These are phyloP conservation scores for Ormyrus nitidulus DNA, from an alignment of 2,888 invertebrate genomes.

Conservation along the genomic window DNA sequence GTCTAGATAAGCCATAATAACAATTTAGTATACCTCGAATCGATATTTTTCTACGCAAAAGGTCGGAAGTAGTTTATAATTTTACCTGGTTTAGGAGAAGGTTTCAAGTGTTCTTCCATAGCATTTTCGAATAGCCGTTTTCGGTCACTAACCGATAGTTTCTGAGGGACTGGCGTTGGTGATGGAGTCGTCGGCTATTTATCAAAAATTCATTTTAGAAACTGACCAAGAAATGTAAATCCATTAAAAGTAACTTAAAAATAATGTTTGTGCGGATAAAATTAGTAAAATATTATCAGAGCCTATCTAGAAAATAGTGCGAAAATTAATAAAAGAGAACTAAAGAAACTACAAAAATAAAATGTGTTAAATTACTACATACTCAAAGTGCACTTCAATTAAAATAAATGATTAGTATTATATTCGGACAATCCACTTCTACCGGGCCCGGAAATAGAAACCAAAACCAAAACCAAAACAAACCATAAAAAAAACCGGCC, in stretches of 20 bases:
- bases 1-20: conserved; percentile 78
- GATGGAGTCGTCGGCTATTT: conserved; percentile 79
- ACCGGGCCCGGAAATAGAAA: background rate
- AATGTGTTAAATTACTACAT: conserved; percentile 25
- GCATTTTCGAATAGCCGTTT: conserved; percentile 97
- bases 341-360: conserved; percentile 37
- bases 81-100: conserved; percentile 88
- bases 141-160: conserved; percentile 94
- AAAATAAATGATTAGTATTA: conserved; percentile 31
- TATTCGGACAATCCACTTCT: conserved; percentile 8
- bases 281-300: background rate
- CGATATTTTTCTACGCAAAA: background rate
- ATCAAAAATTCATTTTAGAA: conserved; percentile 16
- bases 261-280: conserved; percentile 25
- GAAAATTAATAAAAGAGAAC: conserved; percentile 38
- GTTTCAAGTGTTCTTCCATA: conserved; percentile 93
- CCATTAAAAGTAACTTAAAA: too few species aligned
- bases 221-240: background rate
- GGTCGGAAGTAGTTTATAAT: conserved; percentile 37
- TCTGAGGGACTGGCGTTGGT: conserved; percentile 84
- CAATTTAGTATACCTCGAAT: background rate
- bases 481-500: background rate
- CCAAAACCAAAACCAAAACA: background rate
- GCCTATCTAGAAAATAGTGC: conserved; percentile 20
- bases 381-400: conserved; percentile 38